Evolutionary conservation across 2,113 vertebrate species (phyloP), one percentile per base, ranked within the genome.

Genomic region (Pithys albifrons): DNA sequence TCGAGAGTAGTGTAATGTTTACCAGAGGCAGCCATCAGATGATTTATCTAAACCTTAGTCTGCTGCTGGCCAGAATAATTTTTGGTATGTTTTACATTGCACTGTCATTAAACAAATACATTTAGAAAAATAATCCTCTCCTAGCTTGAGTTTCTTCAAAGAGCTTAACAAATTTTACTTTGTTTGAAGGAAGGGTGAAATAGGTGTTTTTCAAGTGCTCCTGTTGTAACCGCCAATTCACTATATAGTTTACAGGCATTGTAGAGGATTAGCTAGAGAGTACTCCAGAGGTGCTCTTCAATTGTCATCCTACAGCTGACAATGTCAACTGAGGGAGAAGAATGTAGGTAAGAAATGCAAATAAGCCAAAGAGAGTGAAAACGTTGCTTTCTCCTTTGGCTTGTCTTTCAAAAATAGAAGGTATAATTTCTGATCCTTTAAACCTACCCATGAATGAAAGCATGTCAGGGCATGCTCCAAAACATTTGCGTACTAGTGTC

Each of bases 271-370:
- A 96, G 18, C 73, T 76, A 12, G 39, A 64, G 89, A 87, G 91
- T 69, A 61, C 93, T 96, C 85, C n/a, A 65, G 92, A 91, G 91
- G 90, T 95, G 91, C 69, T 97, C 77, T 96, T 91, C 78, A 62
- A 3, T 89, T 97, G 95, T 97, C 92, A 93, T 90, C 80, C 87
- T 91, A 52, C 84, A 91, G 85, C 78, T 94, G 86, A 90, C 76
- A 86, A 10, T 82, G 87, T 88, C 95, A 96, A 12, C 16, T 85
- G 70, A 92, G 83, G 80, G 59, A 94, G 72, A 91, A 72, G 74
- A 92, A 62, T 46, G 52, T 87, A 89, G 67, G 90, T 64, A 81
- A 92, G 91, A 91, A 93, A 96, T 91, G 72, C 91, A 96, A 51
- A 55, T 93, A 86, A 94, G 87, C 88, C 37, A 31, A 35, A 58